Conservation (phyloP, 2,797 vertebrate genomes). For the Rhincodon typus region DNA sequence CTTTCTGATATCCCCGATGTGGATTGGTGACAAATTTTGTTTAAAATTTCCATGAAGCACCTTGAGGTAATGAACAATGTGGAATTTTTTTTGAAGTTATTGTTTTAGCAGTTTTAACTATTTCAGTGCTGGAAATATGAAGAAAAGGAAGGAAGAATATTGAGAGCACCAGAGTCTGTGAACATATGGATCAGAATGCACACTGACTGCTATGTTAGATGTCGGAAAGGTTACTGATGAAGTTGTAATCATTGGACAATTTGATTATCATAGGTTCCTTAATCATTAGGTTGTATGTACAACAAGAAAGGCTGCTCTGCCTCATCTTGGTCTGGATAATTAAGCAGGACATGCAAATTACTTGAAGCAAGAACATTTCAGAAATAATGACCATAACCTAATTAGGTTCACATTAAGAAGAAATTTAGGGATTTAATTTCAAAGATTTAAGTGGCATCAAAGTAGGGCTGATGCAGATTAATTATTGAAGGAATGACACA, state of each 20-base stretch:
- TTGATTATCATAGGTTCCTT: background rate
- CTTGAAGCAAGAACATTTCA: background rate
- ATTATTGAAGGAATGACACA: background rate
- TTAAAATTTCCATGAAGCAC: background rate
- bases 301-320: background rate
- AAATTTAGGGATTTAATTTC: too few species aligned
- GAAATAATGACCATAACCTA: conserved; percentile 14
- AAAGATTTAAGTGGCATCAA: background rate
- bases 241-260: background rate
- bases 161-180: background rate
- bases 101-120: background rate
- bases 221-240: background rate
- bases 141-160: background rate
- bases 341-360: conserved; percentile 2
- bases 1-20: background rate
- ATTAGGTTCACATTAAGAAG: too few species aligned
- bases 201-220: background rate
- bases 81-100: background rate
- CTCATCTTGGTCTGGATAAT: background rate
- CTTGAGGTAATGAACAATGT: background rate
- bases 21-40: background rate
- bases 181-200: background rate
- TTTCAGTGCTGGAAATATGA: too few species aligned
- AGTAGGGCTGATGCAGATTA: background rate
- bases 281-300: background rate